Percentiles rank a stretch among this genome's conserved stretches.
phyloP scores from a whole-genome alignment of 1,140 invertebrate species.

The Liolophura sinensis region DNA sequence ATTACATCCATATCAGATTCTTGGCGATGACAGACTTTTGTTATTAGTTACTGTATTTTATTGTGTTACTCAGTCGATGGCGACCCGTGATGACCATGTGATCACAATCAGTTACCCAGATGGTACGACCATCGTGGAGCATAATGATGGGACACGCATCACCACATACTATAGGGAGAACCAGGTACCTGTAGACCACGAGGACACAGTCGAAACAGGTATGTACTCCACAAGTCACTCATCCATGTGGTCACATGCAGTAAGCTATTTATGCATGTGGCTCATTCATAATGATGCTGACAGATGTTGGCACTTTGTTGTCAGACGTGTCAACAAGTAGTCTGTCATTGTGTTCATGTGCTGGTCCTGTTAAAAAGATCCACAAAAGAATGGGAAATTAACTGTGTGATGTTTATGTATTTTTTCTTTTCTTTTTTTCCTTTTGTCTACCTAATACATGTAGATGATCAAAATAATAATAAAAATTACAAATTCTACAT shows the following conservation, averaged over 20 bases:
- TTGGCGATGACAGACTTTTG: not conserved
- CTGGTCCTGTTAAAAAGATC: too few species aligned
- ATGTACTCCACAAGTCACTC: not conserved
- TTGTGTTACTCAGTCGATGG: slow-evolving; percentile 45
- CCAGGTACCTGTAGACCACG: slow-evolving; percentile 27
- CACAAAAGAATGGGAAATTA: too few species aligned
- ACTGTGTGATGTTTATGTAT: too few species aligned
- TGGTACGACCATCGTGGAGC: slow-evolving; percentile 55
- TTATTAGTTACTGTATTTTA: not conserved
- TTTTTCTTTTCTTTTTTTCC: too few species aligned
- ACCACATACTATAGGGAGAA: slow-evolving; percentile 50
- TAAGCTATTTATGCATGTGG: too few species aligned
- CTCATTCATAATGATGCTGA: too few species aligned
- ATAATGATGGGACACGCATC: slow-evolving; percentile 57
- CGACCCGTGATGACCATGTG: slow-evolving; percentile 56
- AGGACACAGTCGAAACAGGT: slow-evolving; percentile 28
- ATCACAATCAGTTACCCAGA: slow-evolving; percentile 53
- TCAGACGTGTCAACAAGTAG: too few species aligned
- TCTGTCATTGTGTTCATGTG: too few species aligned
- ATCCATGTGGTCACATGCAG: not conserved
- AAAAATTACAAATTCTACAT: too few species aligned
- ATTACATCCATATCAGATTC: not conserved
- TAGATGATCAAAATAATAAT: too few species aligned
- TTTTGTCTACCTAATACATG: too few species aligned
- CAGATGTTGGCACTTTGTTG: too few species aligned